Conservation (phyloP, 2,797 vertebrate species). For the Argyrosomus regius region DNA sequence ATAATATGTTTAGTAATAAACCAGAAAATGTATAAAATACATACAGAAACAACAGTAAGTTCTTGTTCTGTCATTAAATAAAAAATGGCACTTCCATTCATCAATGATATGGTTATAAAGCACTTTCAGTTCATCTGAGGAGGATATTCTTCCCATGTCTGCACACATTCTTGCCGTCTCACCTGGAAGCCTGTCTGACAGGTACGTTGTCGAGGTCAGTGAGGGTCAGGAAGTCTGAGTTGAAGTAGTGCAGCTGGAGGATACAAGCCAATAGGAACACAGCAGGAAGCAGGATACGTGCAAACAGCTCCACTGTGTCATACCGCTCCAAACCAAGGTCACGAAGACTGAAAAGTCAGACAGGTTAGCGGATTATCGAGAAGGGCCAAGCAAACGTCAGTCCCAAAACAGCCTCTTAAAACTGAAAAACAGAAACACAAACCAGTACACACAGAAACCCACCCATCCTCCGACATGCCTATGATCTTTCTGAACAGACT, state of each 20-base stretch:
- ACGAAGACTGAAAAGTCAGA: slow-evolving; percentile 72
- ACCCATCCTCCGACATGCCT: slow-evolving; percentile 88
- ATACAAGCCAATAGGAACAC: slow-evolving; percentile 86
- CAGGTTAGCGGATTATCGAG: not conserved
- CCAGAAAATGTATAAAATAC: not conserved
- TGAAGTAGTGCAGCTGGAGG: slow-evolving; percentile 88
- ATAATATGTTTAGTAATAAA: not conserved
- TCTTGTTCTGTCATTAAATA: not conserved
- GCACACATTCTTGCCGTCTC: slow-evolving; percentile 8
- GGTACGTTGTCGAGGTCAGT: slow-evolving; percentile 83
- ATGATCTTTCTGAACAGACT: slow-evolving; percentile 84
- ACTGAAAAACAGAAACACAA: not conserved
- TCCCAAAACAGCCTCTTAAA: not conserved
- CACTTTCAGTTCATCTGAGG: not conserved
- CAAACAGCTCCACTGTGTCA: slow-evolving; percentile 82
- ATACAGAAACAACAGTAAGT: not conserved
- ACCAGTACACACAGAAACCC: slow-evolving; percentile 30
- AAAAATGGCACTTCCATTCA: not conserved
- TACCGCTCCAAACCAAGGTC: slow-evolving; percentile 86
- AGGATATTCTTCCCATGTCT: not conserved
- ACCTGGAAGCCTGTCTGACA: slow-evolving; percentile 77
- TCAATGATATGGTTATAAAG: not conserved
- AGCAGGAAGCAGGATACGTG: slow-evolving; percentile 84
- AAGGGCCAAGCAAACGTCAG: not conserved
- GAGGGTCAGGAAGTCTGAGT: slow-evolving; percentile 85